A percentile compares a stretch with the other conserved stretches of the same genome.
Conservation (phyloP, 2,888 invertebrate genomes). For the Pseudolycoriella hygida region DNA sequence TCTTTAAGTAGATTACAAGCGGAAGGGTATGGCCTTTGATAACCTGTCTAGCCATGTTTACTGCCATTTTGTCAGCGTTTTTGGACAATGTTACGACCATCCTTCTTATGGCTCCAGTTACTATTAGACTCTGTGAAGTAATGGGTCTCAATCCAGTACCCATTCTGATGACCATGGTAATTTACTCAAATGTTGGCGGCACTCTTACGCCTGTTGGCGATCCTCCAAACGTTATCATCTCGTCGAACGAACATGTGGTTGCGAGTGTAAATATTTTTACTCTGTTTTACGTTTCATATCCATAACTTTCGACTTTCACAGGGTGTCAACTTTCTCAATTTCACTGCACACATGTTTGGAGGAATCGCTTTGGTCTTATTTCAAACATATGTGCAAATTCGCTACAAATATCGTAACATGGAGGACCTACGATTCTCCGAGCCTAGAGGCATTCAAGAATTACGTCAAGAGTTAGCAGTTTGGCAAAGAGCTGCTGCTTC, state of each 20-base stretch:
- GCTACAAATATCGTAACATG: slow-evolving; percentile 53
- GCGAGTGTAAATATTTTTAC: slow-evolving; percentile 36
- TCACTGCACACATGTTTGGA: slow-evolving; percentile 62
- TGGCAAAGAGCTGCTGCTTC: slow-evolving; percentile 68
- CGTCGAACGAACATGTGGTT: slow-evolving; percentile 51
- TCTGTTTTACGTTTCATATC: too few relatives aligned
- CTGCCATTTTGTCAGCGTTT: slow-evolving; percentile 63
- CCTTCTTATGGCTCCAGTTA: slow-evolving; percentile 71
- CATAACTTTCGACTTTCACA: slow-evolving; percentile 19
- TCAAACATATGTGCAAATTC: slow-evolving; percentile 52
- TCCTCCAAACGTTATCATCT: slow-evolving; percentile 83
- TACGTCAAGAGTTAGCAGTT: slow-evolving; percentile 67
- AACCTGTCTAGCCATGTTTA: slow-evolving; percentile 60
- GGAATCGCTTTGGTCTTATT: slow-evolving; percentile 52
- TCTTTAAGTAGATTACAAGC: slow-evolving; percentile 42
- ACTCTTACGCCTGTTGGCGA: slow-evolving; percentile 82
- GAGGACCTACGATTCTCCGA: slow-evolving; percentile 50
- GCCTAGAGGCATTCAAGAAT: slow-evolving; percentile 50
- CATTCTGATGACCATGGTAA: slow-evolving; percentile 68
- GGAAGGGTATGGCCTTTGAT: slow-evolving; percentile 74
- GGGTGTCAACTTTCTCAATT: slow-evolving; percentile 67
- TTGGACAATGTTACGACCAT: slow-evolving; percentile 82
- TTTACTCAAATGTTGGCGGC: slow-evolving; percentile 82
- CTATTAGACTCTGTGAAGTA: slow-evolving; percentile 78
- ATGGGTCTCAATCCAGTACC: slow-evolving; percentile 76